Evolutionary conservation across 2,113 vertebrate genomes (phyloP).

Genomic region (Benitochromis conjunctus): DNA sequence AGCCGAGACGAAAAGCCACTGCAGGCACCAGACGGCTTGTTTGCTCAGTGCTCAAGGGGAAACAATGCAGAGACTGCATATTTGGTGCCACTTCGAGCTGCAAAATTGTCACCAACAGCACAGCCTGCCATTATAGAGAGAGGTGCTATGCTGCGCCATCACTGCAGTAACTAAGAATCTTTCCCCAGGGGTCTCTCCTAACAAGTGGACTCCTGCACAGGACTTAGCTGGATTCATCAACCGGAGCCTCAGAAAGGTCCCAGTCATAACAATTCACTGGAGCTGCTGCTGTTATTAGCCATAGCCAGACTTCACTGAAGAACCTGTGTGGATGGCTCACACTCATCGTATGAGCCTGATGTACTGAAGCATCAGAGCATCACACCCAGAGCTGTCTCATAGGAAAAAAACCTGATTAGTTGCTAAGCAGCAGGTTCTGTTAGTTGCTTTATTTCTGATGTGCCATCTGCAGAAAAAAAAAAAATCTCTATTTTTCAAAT

Average conservation of each 20-base stretch:
- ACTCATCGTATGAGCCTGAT: not conserved
- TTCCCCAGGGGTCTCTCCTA: constrained; percentile 4
- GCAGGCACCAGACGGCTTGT: constrained; percentile 16
- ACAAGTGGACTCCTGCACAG: constrained; percentile 33
- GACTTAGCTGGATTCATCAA: constrained; percentile 24
- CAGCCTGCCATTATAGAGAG: constrained; percentile 25
- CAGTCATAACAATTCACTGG: constrained; percentile 19
- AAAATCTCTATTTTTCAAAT: not conserved
- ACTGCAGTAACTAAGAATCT: constrained; percentile 32
- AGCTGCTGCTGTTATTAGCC: constrained; percentile 22
- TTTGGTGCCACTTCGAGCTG: constrained; percentile 31
- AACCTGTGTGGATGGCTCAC: not conserved
- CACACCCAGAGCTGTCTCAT: not conserved
- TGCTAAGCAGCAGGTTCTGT: not conserved
- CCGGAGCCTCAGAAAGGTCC: not conserved
- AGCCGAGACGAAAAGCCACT: not conserved
- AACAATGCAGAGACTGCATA: constrained; percentile 18
- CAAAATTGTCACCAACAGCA: constrained; percentile 35
- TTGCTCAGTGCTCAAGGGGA: constrained; percentile 11
- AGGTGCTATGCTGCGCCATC: constrained; percentile 1
- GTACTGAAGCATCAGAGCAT: constrained; percentile 7
- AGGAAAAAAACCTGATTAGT: constrained; percentile 8
- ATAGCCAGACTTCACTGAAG: not conserved
- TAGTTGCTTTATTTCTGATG: not conserved
- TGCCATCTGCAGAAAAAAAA: not conserved